Evolutionary conservation across 2,797 vertebrate species (phyloP), one percentile per base, ranked within the genome.

Genomic region (Ficedula albicollis): DNA sequence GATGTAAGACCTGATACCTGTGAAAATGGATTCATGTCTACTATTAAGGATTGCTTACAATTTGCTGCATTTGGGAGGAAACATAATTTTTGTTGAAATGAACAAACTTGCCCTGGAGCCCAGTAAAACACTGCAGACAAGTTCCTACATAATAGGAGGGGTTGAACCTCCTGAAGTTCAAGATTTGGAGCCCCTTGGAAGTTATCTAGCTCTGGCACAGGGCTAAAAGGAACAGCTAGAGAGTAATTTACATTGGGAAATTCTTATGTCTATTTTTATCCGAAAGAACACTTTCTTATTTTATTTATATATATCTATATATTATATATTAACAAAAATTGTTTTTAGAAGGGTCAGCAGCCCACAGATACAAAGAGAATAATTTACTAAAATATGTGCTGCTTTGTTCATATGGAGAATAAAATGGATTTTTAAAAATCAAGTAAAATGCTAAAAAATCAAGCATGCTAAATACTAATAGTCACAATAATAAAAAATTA

Each of bases 401-500:
- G 21, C 91, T 97, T 92, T 95, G 84, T 97, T 97, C 93, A 52
- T 84, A 43, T 90, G 70, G 69, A 97, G 91, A 84, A 92, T 20
- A 32, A 32, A 54, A 54, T 97, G 95, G 84, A 62, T 78, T 14
- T 14, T 77, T 86, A 96, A 95, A 20, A 63, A 88, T 96, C 85
- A 93, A 96, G 83, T 81, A 96, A 97, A 97, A 96, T 48, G 22
- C 22, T 48, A 48, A 48, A 46, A 48, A 48, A 14, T 23, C 92
- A 97, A 96, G 87, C 91, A 74, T 1, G 3, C 96, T 97, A 97
- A 97, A 97, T 95, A 97, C 89, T 97, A 97, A 97, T 93, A 97
- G 94, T 96, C 87, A 95, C 82, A 93, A 91, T 96, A 95, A 97
- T 95, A 96, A 97, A 97, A 96, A 94, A 92, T 93, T 94, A 97